Conservation (phyloP, 2,888 invertebrate genomes). For the Erebia aethiops region DNA sequence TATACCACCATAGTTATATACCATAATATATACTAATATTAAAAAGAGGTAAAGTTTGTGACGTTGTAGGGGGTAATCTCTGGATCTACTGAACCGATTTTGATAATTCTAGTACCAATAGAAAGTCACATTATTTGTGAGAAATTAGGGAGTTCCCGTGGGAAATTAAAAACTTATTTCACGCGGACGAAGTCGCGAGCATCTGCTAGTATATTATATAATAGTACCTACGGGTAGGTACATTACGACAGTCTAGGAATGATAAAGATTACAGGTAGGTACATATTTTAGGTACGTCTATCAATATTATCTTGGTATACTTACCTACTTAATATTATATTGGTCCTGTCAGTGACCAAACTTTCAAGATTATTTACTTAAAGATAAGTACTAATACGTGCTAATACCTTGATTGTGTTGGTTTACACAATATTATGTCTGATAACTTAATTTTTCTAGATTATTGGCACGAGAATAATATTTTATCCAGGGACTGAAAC, state of each 20-base stretch:
- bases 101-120: too few relatives aligned
- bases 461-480: neutral
- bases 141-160: too few relatives aligned
- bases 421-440: neutral
- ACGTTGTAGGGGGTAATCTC: too few relatives aligned
- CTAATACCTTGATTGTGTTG: constrained; percentile 2
- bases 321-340: neutral
- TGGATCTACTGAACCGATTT: too few relatives aligned
- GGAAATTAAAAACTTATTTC: too few relatives aligned
- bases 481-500: neutral
- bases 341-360: neutral
- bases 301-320: neutral
- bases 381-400: neutral
- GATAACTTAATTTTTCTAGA: constrained; percentile 10
- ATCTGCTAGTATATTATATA: too few relatives aligned
- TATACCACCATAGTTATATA: too few relatives aligned
- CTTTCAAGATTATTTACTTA: neutral
- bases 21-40: too few relatives aligned
- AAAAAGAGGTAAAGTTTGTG: too few relatives aligned
- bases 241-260: neutral
- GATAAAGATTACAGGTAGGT: neutral
- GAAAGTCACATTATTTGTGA: too few relatives aligned
- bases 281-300: neutral
- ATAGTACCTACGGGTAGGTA: too few relatives aligned
- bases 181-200: too few relatives aligned